phyloP scores from a whole-genome alignment of 23 tunicate genomes.

The Styela clava region DNA sequence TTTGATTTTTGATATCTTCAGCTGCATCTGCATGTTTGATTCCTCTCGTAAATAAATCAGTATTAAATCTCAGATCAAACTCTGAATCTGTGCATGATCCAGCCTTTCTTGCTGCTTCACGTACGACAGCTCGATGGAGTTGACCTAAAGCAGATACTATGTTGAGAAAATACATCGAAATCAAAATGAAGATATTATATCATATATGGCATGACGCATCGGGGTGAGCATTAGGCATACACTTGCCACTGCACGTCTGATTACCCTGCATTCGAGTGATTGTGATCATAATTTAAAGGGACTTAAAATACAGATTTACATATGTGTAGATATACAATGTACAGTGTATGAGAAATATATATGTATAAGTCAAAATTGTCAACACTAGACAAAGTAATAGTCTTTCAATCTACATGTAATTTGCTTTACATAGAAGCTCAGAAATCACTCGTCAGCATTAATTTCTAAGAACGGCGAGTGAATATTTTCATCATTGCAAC shows the following conservation, averaged over 20 bases:
- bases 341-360: too few relatives aligned
- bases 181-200: too few relatives aligned
- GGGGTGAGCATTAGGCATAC: too few relatives aligned
- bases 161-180: background rate
- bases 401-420: too few relatives aligned
- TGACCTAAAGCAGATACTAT: conserved; percentile 8
- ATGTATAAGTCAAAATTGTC: too few relatives aligned
- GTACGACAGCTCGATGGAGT: conserved; percentile 10
- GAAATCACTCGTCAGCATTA: background rate
- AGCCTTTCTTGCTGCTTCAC: conserved; percentile 54
- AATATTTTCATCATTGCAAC: background rate
- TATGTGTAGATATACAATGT: too few relatives aligned
- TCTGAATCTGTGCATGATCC: conserved; percentile 81
- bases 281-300: too few relatives aligned
- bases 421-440: background rate
- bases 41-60: conserved; percentile 74
- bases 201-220: too few relatives aligned
- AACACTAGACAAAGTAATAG: too few relatives aligned
- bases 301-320: too few relatives aligned
- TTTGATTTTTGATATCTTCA: conserved; percentile 74
- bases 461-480: background rate
- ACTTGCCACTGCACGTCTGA: too few relatives aligned
- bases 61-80: conserved; percentile 90
- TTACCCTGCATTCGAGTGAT: too few relatives aligned
- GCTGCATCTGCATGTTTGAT: conserved; percentile 37